Percentiles rank a stretch among this genome's conserved stretches.
Conservation (phyloP, 2,888 invertebrate species). For the Bombylius discolor region DNA sequence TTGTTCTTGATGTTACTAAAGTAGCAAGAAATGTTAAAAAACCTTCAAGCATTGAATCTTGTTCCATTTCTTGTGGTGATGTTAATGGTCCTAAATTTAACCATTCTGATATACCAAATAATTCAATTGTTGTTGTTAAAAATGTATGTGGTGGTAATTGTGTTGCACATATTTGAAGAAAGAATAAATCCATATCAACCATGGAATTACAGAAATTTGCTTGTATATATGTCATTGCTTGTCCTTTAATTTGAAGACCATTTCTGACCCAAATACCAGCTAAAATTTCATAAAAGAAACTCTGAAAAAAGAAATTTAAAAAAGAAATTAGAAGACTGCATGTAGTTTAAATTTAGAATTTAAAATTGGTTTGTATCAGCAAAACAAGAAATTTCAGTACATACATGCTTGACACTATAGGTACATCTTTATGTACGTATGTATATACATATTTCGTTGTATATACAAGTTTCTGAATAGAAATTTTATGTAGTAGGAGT, state of each 20-base stretch:
- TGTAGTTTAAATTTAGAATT: background rate
- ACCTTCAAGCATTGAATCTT: slow-evolving; percentile 88
- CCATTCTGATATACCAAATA: slow-evolving; percentile 84
- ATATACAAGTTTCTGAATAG: no score
- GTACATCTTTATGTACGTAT: no score
- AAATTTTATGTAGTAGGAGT: no score
- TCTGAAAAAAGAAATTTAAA: slow-evolving; percentile 42
- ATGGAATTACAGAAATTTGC: slow-evolving; percentile 98
- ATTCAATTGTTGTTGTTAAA: slow-evolving; percentile 74
- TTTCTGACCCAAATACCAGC: slow-evolving; percentile 93
- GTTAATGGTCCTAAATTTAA: slow-evolving; percentile 60
- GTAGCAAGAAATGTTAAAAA: slow-evolving; percentile 83
- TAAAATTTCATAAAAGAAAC: slow-evolving; percentile 88
- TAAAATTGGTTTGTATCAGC: no score
- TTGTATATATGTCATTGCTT: slow-evolving; percentile 97
- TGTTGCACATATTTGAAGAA: slow-evolving; percentile 86
- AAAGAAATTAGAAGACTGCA: background rate
- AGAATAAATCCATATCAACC: slow-evolving; percentile 93
- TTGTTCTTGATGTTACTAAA: slow-evolving; percentile 74
- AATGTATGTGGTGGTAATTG: slow-evolving; percentile 76
- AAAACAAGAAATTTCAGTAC: no score
- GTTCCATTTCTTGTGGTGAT: slow-evolving; percentile 61
- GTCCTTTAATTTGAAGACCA: slow-evolving; percentile 95
- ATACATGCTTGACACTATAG: no score
- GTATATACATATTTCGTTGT: no score